These are phyloP conservation scores for Vireo griseus DNA, from an alignment of 2,797 vertebrate species.

Conservation along the genomic window DNA sequence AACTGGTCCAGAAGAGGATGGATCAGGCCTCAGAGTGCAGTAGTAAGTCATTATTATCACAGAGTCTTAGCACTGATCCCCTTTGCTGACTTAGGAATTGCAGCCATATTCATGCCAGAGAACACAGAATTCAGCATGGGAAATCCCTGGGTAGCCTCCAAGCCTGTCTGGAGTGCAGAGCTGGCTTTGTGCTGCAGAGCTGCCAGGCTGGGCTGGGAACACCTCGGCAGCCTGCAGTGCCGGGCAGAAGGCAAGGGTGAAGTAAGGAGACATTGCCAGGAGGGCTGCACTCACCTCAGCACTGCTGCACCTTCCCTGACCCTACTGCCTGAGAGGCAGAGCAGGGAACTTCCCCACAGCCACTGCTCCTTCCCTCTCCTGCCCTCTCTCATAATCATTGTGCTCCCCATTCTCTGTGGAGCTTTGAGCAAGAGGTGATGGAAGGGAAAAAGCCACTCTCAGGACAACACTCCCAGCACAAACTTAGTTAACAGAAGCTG, in stretches of 20 bases:
- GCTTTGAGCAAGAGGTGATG: not conserved
- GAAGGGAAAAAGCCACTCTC: not conserved
- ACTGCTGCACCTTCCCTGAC: not conserved
- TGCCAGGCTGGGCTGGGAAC: not conserved
- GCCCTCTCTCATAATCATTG: not conserved
- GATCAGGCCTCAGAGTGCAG: not conserved
- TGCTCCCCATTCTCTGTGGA: not conserved
- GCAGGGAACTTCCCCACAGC: not conserved
- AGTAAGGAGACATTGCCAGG: not conserved
- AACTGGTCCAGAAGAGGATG: not conserved
- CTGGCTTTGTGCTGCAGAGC: not conserved
- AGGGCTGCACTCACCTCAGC: not conserved
- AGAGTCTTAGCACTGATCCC: not conserved
- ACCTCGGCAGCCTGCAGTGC: not conserved
- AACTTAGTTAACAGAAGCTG: not conserved
- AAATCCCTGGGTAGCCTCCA: constrained; percentile 38
- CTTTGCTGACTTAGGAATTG: not conserved
- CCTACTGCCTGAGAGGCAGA: not conserved
- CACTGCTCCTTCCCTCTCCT: not conserved
- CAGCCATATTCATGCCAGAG: not conserved
- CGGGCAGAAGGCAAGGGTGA: not conserved
- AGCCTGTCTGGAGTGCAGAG: not conserved
- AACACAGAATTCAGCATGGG: not conserved
- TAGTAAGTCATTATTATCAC: not conserved
- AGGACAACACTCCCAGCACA: not conserved